These are phyloP conservation scores for Phytoseiulus persimilis DNA, from an alignment of 2,888 invertebrate genomes.

Conservation along the genomic window DNA sequence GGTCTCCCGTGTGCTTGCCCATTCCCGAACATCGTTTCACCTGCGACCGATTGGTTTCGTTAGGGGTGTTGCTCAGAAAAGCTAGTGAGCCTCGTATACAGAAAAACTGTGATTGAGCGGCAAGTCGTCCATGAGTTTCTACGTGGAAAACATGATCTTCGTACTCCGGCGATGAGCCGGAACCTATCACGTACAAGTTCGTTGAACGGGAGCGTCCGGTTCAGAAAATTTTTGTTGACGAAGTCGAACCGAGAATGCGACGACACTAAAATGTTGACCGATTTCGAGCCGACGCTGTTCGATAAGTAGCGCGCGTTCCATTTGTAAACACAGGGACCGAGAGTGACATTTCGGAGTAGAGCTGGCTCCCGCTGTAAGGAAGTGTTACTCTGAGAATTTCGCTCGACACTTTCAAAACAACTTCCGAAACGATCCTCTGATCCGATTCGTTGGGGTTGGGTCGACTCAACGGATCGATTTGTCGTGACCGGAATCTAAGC, in stretches of 20 bases:
- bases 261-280: constrained; percentile 20
- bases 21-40: constrained; percentile 35
- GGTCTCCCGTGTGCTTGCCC: constrained; percentile 25
- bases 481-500: background rate
- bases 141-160: no score
- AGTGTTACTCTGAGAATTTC: background rate
- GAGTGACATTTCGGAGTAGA: constrained; percentile 16
- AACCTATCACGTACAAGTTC: constrained; percentile 28
- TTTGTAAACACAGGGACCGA: constrained; percentile 27
- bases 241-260: constrained; percentile 27
- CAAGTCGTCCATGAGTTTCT: no score
- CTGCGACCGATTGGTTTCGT: background rate
- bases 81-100: background rate
- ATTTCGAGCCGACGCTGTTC: constrained; percentile 24
- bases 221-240: constrained; percentile 20
- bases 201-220: constrained; percentile 12
- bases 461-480: background rate
- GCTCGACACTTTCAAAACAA: no score
- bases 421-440: no score
- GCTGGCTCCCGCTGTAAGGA: constrained; percentile 25
- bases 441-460: background rate
- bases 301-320: constrained; percentile 34
- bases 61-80: no score
- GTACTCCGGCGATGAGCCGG: no score
- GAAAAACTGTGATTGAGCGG: no score